Percentiles rank a stretch among this genome's conserved stretches.
These are phyloP conservation scores for Mobula hypostoma DNA, from an alignment of 2,113 vertebrate genomes.

Conservation along the genomic window DNA sequence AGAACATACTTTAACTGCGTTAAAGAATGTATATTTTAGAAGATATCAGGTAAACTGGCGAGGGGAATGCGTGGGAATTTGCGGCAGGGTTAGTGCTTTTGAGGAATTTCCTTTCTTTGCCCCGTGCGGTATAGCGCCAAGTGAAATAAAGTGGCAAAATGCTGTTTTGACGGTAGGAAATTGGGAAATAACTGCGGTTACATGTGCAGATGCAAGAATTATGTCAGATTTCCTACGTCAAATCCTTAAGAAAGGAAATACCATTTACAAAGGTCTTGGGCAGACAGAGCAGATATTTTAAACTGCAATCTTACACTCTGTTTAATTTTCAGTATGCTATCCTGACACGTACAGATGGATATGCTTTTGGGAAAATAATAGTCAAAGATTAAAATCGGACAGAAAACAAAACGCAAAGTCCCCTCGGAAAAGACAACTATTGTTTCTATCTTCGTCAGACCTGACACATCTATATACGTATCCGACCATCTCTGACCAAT, in stretches of 20 bases:
- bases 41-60: no score
- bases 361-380: neutral
- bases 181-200: neutral
- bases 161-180: neutral
- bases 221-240: neutral
- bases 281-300: neutral
- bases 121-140: neutral
- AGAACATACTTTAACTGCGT: neutral
- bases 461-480: neutral
- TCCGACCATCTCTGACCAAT: slow-evolving; percentile 11
- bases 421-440: neutral
- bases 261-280: neutral
- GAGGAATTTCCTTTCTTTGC: slow-evolving; percentile 26
- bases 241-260: neutral
- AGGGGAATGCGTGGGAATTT: neutral
- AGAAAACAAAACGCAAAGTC: neutral
- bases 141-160: neutral
- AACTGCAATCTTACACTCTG: neutral
- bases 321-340: neutral
- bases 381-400: neutral
- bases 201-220: neutral
- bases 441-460: neutral
- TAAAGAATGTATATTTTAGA: neutral
- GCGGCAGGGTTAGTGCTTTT: neutral
- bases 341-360: neutral